Evolutionary conservation across 2,797 vertebrate genomes (phyloP).

Genomic region (Dermochelys coriacea): DNA sequence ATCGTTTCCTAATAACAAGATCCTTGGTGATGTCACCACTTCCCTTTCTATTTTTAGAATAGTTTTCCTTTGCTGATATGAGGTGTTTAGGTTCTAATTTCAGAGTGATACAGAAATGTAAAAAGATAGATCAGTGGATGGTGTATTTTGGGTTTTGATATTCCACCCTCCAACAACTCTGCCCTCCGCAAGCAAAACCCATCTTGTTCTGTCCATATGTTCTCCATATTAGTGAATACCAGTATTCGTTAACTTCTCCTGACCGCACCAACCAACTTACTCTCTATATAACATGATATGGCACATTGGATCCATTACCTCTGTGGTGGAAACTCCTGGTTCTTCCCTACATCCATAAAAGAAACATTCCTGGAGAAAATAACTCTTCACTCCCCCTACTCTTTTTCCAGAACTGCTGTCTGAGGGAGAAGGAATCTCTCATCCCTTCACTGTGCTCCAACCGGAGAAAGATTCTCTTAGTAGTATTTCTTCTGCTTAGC

Average conservation of each 20-base stretch:
- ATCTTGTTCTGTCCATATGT: not conserved
- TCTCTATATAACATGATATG: not conserved
- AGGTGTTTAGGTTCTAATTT: not conserved
- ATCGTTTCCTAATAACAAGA: not conserved
- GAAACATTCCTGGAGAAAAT: not conserved
- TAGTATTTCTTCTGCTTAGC: not conserved
- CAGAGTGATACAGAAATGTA: not conserved
- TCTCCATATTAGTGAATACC: not conserved
- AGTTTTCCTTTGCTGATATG: not conserved
- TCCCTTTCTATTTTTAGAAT: not conserved
- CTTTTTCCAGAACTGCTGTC: not conserved
- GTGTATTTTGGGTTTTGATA: not conserved
- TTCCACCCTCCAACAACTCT: not conserved
- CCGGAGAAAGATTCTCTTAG: not conserved
- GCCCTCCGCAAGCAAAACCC: not conserved
- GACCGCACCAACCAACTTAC: not conserved
- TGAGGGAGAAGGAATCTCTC: not conserved
- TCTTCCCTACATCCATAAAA: not conserved
- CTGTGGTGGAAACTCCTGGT: not conserved
- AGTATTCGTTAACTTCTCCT: not conserved
- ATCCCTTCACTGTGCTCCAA: not conserved
- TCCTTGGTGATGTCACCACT: not conserved
- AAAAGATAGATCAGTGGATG: not conserved
- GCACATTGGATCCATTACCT: not conserved
- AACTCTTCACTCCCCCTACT: not conserved